Evolutionary conservation across 2,888 invertebrate genomes (phyloP).

Genomic region (Apamea monoglypha): DNA sequence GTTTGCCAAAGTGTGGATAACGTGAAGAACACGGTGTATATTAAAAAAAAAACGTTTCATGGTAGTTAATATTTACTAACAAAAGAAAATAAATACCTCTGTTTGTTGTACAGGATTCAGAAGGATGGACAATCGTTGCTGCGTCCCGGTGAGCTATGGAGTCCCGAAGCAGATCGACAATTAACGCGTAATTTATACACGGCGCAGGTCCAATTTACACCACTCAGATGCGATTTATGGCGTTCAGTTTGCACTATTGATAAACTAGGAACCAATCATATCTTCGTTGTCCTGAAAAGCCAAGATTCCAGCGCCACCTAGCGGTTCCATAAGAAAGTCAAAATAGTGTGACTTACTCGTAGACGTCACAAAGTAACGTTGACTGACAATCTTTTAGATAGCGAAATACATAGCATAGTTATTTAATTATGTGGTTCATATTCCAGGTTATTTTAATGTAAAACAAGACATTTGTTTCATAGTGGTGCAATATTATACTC

Average conservation of each 20-base stretch:
- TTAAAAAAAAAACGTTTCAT: background rate
- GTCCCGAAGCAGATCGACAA: background rate
- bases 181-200: background rate
- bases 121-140: background rate
- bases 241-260: conserved; percentile 13
- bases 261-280: background rate
- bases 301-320: background rate
- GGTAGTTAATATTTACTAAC: background rate
- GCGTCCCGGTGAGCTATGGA: background rate
- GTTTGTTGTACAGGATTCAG: conserved; percentile 1
- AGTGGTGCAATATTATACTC: no score
- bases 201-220: conserved; percentile 5
- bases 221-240: background rate
- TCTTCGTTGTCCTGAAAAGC: background rate
- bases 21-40: no score
- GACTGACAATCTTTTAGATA: no score
- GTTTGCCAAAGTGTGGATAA: no score
- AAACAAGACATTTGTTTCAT: no score
- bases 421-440: no score
- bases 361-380: background rate
- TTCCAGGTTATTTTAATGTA: no score
- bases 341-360: background rate
- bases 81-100: background rate
- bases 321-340: background rate
- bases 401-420: no score